phyloP scores from a whole-genome alignment of 2,113 vertebrate species.

The Eudyptes chrysolophus region DNA sequence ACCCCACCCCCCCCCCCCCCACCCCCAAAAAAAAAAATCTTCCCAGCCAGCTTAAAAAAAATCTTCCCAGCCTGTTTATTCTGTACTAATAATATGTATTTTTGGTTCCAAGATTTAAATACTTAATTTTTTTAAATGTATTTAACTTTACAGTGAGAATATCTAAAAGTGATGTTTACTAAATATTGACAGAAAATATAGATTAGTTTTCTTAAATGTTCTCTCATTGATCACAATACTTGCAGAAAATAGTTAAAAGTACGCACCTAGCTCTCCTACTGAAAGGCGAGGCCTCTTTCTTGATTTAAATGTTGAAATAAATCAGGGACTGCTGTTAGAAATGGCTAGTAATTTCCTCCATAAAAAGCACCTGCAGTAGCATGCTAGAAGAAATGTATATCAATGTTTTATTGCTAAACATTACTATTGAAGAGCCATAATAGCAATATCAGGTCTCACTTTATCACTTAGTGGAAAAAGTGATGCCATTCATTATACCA shows the following conservation, averaged over 20 bases:
- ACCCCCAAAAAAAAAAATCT: not conserved
- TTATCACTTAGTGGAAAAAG: conserved; percentile 2
- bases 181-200: not conserved
- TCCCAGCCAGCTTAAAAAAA: not conserved
- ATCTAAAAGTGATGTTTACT: not conserved
- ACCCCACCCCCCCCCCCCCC: no score
- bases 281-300: not conserved
- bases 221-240: not conserved
- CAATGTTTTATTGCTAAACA: not conserved
- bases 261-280: not conserved
- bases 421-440: not conserved
- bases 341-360: not conserved
- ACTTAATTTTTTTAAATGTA: not conserved
- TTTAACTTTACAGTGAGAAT: not conserved
- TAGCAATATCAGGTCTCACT: not conserved
- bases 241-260: not conserved
- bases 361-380: not conserved
- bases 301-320: not conserved
- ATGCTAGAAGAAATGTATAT: not conserved
- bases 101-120: not conserved
- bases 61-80: not conserved
- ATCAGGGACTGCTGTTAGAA: not conserved
- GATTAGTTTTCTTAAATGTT: not conserved
- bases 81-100: not conserved
- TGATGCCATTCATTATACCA: not conserved